phyloP scores from a whole-genome alignment of 2,888 invertebrate species.

The Eupithecia inturbata region DNA sequence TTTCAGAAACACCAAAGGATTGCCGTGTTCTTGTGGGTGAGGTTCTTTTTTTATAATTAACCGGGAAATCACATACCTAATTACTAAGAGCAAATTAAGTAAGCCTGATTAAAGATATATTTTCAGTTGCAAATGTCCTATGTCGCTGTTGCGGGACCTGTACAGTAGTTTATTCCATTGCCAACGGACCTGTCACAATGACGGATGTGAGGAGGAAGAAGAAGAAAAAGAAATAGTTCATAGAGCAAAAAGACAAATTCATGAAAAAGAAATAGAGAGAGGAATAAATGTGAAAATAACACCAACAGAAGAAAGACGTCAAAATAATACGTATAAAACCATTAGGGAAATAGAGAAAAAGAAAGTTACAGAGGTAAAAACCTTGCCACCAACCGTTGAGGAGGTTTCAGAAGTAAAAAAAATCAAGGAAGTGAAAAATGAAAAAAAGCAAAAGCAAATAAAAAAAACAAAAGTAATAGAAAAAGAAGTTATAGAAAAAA shows the following conservation, averaged over 20 bases:
- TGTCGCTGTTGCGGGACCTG: conserved; percentile 20
- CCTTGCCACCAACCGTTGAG: not conserved
- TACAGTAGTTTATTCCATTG: conserved; percentile 18
- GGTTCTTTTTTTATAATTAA: not conserved
- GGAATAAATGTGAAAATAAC: not conserved
- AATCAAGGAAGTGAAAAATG: not conserved
- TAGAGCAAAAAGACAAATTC: not conserved
- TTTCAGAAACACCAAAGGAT: not conserved
- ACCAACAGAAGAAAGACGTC: not conserved
- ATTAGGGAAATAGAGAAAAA: not conserved
- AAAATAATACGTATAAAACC: not conserved
- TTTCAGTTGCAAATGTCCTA: conserved; percentile 24
- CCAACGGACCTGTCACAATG: not conserved
- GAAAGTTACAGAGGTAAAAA: not conserved
- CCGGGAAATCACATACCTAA: not conserved
- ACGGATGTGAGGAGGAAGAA: not conserved
- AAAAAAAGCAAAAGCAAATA: not conserved
- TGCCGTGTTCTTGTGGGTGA: conserved; percentile 3
- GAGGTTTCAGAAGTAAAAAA: not conserved
- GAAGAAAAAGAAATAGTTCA: not conserved
- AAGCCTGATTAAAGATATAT: not conserved
- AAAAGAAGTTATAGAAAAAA: not conserved
- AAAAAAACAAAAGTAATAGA: not conserved
- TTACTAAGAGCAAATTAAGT: not conserved
- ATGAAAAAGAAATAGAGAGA: not conserved